Percentiles rank a stretch among this genome's conserved stretches.
Conservation (phyloP, 2,888 invertebrate species). For the Chirona hameri region DNA sequence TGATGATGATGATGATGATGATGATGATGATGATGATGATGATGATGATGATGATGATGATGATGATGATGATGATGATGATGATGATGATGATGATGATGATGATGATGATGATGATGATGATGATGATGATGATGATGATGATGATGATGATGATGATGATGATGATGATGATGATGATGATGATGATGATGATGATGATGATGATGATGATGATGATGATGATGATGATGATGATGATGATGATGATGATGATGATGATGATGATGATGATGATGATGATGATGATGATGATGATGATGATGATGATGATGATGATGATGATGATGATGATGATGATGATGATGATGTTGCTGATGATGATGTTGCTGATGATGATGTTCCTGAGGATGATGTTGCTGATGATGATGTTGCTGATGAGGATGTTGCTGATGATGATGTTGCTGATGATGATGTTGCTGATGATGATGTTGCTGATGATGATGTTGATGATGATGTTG, state of each 20-base stretch:
- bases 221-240: conserved; percentile 11
- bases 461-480: too few relatives aligned
- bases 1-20: conserved; percentile 22
- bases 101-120: conserved; percentile 22
- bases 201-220: conserved; percentile 22
- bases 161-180: conserved; percentile 22
- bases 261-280: conserved; percentile 22
- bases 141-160: conserved; percentile 22
- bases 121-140: conserved; percentile 22
- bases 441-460: too few relatives aligned
- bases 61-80: conserved; percentile 22
- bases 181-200: conserved; percentile 22
- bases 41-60: conserved; percentile 22
- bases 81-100: conserved; percentile 22
- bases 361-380: too few relatives aligned
- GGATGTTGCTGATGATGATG: too few relatives aligned
- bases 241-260: conserved; percentile 22
- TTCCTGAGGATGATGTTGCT: too few relatives aligned
- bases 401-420: too few relatives aligned
- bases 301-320: conserved; percentile 22
- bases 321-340: too few relatives aligned
- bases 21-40: conserved; percentile 22
- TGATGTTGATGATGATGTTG: too few relatives aligned
- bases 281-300: conserved; percentile 22
- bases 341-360: too few relatives aligned